Base-by-base conservation (phyloP, 2,113 vertebrate genomes). In the Malurus alboscapulatus region DNA sequence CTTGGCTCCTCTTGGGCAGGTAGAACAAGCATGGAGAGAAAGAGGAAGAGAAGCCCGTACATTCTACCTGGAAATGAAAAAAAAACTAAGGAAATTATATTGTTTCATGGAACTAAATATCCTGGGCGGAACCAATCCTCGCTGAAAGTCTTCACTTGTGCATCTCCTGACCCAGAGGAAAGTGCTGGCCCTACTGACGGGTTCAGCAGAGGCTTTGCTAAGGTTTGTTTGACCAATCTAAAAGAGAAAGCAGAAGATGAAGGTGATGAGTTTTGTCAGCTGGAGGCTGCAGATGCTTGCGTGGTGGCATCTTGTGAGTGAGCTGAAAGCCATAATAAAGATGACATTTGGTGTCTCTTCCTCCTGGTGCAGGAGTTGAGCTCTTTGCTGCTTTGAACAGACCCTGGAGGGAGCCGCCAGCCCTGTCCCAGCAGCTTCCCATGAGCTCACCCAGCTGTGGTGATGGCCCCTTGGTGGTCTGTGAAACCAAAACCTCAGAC, bases 381-480 rank as follows among this genome's bases (percentile, higher is more conserved):
- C 44, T 69, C 44, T 38, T 17, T 34, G 63, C 26, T 77, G 61
- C 26, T 90, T 45, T 17, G 17, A 80, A 17, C 21, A 85, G 62
- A 38, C 53, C 45, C 48, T 0, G 1, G 38, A 18, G 17, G 29
- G 54, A 38, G 27, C 27, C 0, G 2, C 62, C 53, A 5, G 5
- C n/a, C 38, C 57, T 20, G 6, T 50, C 24, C 29, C 82, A 84
- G 82, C 84, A 90, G 34, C 53, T 75, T 34, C 22, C 25, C 40
- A 9, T 0, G 3, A 85, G 45, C 75, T 83, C 9, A 3, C 3
- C 58, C 58, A 80, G 66, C 48, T 3, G 0, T 14, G 40, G 54
- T 30, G 50, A 29, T 40, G 1, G 2, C 34, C n/a, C 47, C 50
- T 85, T 19, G 50, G 71, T 85, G 83, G 67, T 42, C 76, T 74